These are phyloP conservation scores for Bucco capensis DNA, from an alignment of 2,113 vertebrate species.

Conservation along the genomic window DNA sequence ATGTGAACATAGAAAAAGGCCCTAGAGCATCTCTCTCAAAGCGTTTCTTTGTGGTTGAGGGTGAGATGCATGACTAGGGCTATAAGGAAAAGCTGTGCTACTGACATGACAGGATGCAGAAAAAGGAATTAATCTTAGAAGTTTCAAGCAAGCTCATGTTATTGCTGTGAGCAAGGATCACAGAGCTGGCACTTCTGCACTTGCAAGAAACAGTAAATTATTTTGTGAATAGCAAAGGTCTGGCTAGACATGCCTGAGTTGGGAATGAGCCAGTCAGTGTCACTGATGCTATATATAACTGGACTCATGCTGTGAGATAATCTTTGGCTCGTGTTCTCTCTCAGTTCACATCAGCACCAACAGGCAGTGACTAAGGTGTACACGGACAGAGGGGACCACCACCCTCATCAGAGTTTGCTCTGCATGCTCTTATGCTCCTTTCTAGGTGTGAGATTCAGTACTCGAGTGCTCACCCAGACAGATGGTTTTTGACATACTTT, in stretches of 20 bases:
- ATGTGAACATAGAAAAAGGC: background rate
- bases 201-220: background rate
- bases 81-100: background rate
- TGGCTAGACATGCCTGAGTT: background rate
- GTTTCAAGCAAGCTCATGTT: background rate
- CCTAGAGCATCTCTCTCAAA: background rate
- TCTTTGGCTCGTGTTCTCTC: background rate
- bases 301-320: background rate
- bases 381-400: background rate
- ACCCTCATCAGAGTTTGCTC: background rate
- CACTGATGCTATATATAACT: background rate
- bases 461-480: rapidly evolving
- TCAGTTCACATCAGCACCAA: background rate
- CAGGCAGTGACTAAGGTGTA: background rate
- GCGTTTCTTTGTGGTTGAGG: background rate
- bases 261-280: background rate
- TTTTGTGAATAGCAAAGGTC: background rate
- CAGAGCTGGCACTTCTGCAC: background rate
- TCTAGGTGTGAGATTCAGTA: background rate
- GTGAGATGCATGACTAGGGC: background rate
- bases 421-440: background rate
- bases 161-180: background rate
- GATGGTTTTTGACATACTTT: background rate
- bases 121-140: background rate
- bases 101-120: background rate